Percentiles rank a stretch among this genome's conserved stretches.
phyloP scores from a whole-genome alignment of 2,888 invertebrate genomes.

The Stenurella melanura region DNA sequence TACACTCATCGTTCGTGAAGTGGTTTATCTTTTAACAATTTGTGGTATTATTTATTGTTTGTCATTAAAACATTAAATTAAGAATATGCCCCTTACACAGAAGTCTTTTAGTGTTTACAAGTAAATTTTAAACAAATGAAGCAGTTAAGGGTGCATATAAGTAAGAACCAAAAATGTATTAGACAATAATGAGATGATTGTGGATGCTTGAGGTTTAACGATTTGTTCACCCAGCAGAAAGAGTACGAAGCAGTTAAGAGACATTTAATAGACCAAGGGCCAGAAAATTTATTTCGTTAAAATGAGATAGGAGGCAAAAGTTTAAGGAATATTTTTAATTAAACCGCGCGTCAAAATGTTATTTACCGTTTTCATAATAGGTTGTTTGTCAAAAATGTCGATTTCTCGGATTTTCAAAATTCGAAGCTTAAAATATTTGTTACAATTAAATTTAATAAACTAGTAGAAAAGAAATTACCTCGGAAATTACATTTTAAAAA shows the following conservation, averaged over 20 bases:
- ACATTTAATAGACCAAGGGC: too few relatives aligned
- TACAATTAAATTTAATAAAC: too few relatives aligned
- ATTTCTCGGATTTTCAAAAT: too few relatives aligned
- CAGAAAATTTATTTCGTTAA: too few relatives aligned
- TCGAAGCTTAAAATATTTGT: too few relatives aligned
- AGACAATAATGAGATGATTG: constrained; percentile 8
- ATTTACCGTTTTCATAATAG: too few relatives aligned
- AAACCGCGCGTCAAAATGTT: too few relatives aligned
- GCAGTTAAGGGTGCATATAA: constrained; percentile 10
- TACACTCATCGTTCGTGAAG: background rate
- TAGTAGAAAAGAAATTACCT: too few relatives aligned
- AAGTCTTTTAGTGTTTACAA: constrained; percentile 9
- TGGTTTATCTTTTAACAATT: constrained; percentile 3
- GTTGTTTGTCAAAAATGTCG: too few relatives aligned
- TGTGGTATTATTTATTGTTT: constrained; percentile 21
- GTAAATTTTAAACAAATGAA: constrained; percentile 7
- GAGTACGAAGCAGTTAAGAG: constrained; percentile 1
- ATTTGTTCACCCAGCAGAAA: background rate
- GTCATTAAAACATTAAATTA: constrained; percentile 17
- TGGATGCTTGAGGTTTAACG: background rate
- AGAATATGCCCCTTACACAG: background rate
- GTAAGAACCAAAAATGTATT: constrained; percentile 2
- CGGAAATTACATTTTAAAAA: too few relatives aligned
- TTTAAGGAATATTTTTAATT: too few relatives aligned
- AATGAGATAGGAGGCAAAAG: too few relatives aligned